Evolutionary conservation across 2,888 invertebrate genomes (phyloP).

Genomic region (Synanthedon tipuliformis): DNA sequence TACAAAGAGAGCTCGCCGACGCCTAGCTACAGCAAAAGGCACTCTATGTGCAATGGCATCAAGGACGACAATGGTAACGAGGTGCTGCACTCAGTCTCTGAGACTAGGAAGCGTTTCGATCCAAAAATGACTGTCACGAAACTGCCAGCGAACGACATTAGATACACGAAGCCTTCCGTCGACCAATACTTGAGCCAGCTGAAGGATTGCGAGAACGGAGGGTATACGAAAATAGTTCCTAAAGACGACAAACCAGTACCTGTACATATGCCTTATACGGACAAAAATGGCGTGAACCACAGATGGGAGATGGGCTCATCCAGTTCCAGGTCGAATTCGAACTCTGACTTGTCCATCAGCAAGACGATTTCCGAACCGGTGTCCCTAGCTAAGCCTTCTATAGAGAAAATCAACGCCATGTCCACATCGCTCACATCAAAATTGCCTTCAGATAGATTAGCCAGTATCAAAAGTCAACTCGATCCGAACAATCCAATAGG

Average conservation of each 20-base stretch:
- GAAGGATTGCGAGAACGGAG: conserved; percentile 55
- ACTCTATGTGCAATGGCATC: conserved; percentile 49
- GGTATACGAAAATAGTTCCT: conserved; percentile 41
- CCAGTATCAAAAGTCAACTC: conserved; percentile 60
- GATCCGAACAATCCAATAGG: conserved; percentile 66
- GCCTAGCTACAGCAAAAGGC: conserved; percentile 44
- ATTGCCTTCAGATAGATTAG: conserved; percentile 49
- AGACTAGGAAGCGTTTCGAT: conserved; percentile 71
- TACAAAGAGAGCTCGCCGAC: conserved; percentile 53
- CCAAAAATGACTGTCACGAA: conserved; percentile 61
- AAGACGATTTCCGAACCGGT: conserved; percentile 60
- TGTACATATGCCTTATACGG: conserved; percentile 51
- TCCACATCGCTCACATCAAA: conserved; percentile 46
- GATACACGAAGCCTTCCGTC: conserved; percentile 38
- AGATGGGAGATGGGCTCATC: conserved; percentile 44
- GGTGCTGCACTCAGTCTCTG: conserved; percentile 68
- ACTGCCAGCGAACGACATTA: conserved; percentile 50
- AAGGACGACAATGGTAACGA: conserved; percentile 73
- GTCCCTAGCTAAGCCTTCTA: conserved; percentile 38
- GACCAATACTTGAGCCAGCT: conserved; percentile 54
- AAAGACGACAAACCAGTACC: conserved; percentile 61
- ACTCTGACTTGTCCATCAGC: conserved; percentile 54
- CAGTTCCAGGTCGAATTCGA: conserved; percentile 48
- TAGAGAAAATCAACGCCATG: conserved; percentile 42
- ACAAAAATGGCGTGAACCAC: conserved; percentile 43